Base-by-base conservation (phyloP, 2,797 vertebrate species). In the Myotis planiceps region DNA sequence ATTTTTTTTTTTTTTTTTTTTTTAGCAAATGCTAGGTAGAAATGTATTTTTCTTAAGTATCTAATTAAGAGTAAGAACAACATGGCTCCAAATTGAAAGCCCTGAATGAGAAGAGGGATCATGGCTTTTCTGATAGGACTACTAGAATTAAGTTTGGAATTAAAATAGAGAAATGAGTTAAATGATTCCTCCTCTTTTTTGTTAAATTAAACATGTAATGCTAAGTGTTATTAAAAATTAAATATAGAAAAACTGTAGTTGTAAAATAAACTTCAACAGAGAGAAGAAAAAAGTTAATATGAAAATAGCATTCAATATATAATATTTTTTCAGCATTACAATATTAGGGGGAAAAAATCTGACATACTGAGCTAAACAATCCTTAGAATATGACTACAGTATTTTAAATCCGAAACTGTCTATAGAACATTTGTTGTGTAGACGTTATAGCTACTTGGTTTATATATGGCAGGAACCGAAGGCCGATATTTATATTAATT, bases 261-360 rank as follows among this genome's bases (percentile, higher is more conserved):
- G 6, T 60, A 94, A 80, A 93, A 94, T 95, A 96, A 96, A 84
- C 9, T 82, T 94, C 95, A 97, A 90, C 74, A 94, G n/a, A 84
- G 53, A 91, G 84, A 66, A 96, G 92, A 92, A 97, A 95, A 93
- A 93, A 92, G 49, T 16, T 65, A 85, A 15, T 34, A 89, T 9
- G 12, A 96, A 94, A 27, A 69, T 92, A 95, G 94, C 75, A 82
- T 93, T 91, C 72, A 92, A 76, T 68, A 49, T 81, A 42, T 71
- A 94, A 90, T 88, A 89, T 90, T 97, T 97, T 83, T 72, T 58
- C 88, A 63, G 81, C 21, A 58, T 79, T 75, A 88, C 34, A 89
- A 93, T 91, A 0, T 69, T 37, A 91, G 93, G 90, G 37, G 37
- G 1, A 96, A 82, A 78, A 55, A 92, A 92, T 37, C 4, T 93